A percentile compares a stretch with the other conserved stretches of the same genome.
Conservation (phyloP, 2,888 invertebrate species). For the Syritta pipiens region DNA sequence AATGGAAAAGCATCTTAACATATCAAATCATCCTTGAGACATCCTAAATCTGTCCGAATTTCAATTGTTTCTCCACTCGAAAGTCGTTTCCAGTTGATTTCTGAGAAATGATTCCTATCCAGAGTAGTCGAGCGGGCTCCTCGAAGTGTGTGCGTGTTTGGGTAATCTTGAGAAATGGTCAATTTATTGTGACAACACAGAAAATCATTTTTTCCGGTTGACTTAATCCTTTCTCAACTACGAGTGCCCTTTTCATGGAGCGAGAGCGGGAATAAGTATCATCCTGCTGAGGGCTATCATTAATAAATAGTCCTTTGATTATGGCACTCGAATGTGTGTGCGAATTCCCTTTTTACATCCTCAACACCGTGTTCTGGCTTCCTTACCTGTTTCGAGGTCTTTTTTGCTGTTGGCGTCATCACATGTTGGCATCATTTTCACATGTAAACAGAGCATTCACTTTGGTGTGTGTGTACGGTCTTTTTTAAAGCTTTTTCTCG, state of each 20-base stretch:
- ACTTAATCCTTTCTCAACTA: constrained; percentile 36
- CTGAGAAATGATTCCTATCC: constrained; percentile 8
- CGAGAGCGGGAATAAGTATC: constrained; percentile 4
- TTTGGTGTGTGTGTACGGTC: constrained; percentile 29
- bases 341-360: background rate
- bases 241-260: constrained; percentile 4
- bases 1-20: constrained; percentile 15
- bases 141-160: too few relatives aligned
- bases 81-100: background rate
- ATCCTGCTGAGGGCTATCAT: constrained; percentile 34
- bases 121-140: constrained; percentile 42
- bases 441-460: constrained; percentile 65
- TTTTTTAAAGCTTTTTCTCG: constrained; percentile 1
- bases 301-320: constrained; percentile 46
- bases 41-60: constrained; percentile 17
- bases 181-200: constrained; percentile 22
- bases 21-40: constrained; percentile 44
- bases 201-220: constrained; percentile 1
- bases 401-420: constrained; percentile 3
- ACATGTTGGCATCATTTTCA: constrained; percentile 39
- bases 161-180: constrained; percentile 52
- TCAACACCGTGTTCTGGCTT: background rate
- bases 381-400: background rate
- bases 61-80: constrained; percentile 12
- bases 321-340: constrained; percentile 20